Conservation (phyloP, 2,797 vertebrate genomes). For the Tapera naevia region DNA sequence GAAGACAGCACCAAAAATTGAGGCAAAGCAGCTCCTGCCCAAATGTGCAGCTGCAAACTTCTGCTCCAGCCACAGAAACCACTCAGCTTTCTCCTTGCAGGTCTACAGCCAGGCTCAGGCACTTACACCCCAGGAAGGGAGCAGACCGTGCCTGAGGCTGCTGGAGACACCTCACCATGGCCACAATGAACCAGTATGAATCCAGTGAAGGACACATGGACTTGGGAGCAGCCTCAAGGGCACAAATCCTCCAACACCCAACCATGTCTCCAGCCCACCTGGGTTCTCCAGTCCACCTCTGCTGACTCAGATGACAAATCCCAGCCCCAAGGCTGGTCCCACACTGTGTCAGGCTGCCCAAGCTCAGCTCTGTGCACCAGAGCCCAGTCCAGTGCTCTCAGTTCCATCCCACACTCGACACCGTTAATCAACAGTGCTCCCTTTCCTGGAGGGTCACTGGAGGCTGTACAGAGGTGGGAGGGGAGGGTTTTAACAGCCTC, state of each 20-base stretch:
- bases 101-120: neutral
- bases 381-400: rapidly evolving
- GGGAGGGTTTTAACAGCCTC: conserved; percentile 10
- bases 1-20: neutral
- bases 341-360: rapidly evolving
- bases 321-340: neutral
- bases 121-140: neutral
- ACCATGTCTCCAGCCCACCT: rapidly evolving
- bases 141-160: neutral
- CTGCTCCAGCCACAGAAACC: neutral
- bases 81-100: rapidly evolving
- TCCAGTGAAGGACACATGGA: neutral
- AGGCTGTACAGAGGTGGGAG: neutral
- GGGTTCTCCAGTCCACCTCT: rapidly evolving
- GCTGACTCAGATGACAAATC: neutral
- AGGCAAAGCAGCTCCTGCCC: rapidly evolving
- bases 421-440: neutral
- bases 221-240: neutral
- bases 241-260: neutral
- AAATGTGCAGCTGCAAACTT: no score
- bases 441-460: neutral
- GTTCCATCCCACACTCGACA: neutral
- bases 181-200: neutral
- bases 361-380: rapidly evolving
- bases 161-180: rapidly evolving